Evolutionary conservation across 2,888 invertebrate species (phyloP).

Genomic region (Nomada ferruginata): DNA sequence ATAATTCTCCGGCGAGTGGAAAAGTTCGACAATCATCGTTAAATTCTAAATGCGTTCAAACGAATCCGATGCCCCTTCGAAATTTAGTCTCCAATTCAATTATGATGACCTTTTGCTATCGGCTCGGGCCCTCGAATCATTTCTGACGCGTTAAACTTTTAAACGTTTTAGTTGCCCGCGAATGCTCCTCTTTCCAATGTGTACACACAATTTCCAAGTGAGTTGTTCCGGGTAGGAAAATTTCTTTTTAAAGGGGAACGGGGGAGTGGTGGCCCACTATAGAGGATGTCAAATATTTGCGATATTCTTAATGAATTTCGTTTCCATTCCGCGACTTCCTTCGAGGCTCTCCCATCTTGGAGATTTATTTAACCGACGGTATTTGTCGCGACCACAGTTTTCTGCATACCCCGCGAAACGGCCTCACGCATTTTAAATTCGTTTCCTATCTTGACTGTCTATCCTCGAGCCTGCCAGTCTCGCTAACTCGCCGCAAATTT

Average conservation of each 20-base stretch:
- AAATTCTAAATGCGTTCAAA: constrained; percentile 23
- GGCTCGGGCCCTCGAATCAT: not conserved
- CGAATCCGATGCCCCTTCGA: constrained; percentile 19
- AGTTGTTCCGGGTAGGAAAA: not conserved
- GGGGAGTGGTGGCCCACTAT: not conserved
- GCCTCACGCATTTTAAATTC: not conserved
- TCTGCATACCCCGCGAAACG: not conserved
- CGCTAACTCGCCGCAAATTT: not conserved
- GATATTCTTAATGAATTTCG: constrained; percentile 3
- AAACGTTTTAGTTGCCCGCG: constrained; percentile 11
- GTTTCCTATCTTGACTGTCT: too few species aligned
- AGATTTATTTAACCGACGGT: not conserved
- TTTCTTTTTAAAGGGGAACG: not conserved
- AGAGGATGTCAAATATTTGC: not conserved
- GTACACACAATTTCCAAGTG: not conserved
- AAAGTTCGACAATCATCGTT: constrained; percentile 2
- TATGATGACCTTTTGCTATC: not conserved
- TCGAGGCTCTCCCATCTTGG: not conserved
- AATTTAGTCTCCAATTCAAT: constrained; percentile 25
- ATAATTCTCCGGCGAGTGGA: not conserved
- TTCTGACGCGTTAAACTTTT: constrained; percentile 29
- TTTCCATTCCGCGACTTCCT: too few species aligned
- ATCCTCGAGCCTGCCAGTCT: not conserved
- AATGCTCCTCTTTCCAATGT: not conserved
- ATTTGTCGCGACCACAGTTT: not conserved